Evolutionary conservation across 2,797 vertebrate species (phyloP).

Genomic region (Silurus aristotelis): DNA sequence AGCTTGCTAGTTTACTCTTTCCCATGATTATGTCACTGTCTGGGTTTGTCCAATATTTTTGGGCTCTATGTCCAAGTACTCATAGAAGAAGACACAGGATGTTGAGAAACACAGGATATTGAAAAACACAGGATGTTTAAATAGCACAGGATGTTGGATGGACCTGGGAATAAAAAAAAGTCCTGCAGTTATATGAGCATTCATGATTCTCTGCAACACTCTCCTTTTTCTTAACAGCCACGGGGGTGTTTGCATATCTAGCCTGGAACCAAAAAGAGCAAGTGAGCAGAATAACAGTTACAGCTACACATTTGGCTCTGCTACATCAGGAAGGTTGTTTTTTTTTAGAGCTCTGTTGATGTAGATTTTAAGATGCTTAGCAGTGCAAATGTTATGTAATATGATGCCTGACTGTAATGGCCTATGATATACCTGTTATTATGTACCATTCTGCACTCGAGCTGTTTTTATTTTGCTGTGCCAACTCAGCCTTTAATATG

Average conservation of each 20-base stretch:
- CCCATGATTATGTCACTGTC: not conserved
- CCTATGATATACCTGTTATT: constrained; percentile 15
- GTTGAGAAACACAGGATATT: not conserved
- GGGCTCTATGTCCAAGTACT: not conserved
- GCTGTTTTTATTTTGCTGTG: constrained; percentile 24
- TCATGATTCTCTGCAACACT: not conserved
- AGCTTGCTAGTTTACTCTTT: not conserved
- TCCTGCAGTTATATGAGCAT: not conserved
- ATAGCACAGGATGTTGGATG: not conserved
- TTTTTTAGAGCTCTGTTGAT: constrained; percentile 24
- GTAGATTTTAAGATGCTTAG: constrained; percentile 42
- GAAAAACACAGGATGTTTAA: not conserved
- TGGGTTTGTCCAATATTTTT: not conserved
- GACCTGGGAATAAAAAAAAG: not conserved
- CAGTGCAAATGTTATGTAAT: constrained; percentile 17
- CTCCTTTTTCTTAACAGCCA: not conserved
- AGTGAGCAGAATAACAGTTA: not conserved
- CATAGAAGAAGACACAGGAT: not conserved
- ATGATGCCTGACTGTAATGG: constrained; percentile 34
- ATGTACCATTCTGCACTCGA: constrained; percentile 6
- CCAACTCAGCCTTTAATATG: constrained; percentile 1
- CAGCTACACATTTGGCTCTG: not conserved
- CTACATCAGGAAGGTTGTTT: constrained; percentile 25
- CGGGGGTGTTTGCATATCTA: not conserved
- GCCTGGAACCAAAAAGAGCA: not conserved